Percentiles rank a stretch among this genome's conserved stretches.
Conservation (phyloP, 1,140 invertebrate genomes). For the Stegodyphus mimosarum region DNA sequence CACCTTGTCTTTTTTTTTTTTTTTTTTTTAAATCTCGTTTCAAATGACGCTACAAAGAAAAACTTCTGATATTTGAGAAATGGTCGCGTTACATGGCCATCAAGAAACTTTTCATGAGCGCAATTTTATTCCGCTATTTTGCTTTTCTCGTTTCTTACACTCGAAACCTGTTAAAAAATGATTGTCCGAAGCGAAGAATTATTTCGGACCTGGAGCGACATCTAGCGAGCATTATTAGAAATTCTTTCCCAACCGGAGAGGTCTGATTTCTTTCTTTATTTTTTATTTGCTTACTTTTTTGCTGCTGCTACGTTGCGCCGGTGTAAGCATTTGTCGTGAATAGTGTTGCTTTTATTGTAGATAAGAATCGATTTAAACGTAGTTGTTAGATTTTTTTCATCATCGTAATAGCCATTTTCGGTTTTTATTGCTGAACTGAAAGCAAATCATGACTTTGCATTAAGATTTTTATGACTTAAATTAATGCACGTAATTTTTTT, state of each 20-base stretch:
- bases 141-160: constrained; percentile 21
- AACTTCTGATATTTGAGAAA: constrained; percentile 40
- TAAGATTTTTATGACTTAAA: too few relatives aligned
- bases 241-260: neutral
- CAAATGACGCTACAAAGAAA: neutral
- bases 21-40: neutral
- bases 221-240: constrained; percentile 24
- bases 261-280: too few relatives aligned
- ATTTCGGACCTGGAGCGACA: constrained; percentile 17
- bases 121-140: constrained; percentile 33
- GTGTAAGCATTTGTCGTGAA: too few relatives aligned
- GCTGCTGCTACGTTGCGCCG: too few relatives aligned
- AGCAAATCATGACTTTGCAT: too few relatives aligned
- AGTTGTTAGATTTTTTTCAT: too few relatives aligned
- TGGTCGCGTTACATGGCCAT: constrained; percentile 41
- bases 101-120: constrained; percentile 26
- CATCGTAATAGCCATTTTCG: too few relatives aligned
- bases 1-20: neutral
- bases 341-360: too few relatives aligned
- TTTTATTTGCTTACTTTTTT: too few relatives aligned
- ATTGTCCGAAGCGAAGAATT: neutral
- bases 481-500: too few relatives aligned
- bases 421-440: too few relatives aligned
- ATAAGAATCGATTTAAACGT: too few relatives aligned
- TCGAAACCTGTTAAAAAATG: constrained; percentile 21